Conservation (phyloP, 2,888 invertebrate species). For the Erannis defoliaria region DNA sequence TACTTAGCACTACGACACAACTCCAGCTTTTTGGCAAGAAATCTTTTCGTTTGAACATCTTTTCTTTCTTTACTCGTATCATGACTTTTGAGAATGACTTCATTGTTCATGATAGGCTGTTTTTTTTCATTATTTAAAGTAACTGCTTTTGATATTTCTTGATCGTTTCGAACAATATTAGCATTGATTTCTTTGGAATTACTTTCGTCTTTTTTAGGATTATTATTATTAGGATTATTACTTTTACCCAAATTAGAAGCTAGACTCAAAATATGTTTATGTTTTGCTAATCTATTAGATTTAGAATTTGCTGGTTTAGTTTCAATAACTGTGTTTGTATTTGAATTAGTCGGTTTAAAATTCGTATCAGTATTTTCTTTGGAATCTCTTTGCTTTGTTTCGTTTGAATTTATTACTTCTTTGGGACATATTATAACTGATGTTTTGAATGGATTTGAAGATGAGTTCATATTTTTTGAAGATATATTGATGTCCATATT, state of each 20-base stretch:
- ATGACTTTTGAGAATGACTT: background rate
- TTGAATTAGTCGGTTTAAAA: background rate
- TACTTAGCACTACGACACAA: background rate
- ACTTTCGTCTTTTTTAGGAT: too few relatives aligned
- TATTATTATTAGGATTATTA: background rate
- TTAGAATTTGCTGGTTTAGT: background rate
- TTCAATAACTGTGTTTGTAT: background rate
- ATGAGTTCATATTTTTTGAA: background rate
- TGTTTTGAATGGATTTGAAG: background rate
- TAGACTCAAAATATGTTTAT: slow-evolving; percentile 2
- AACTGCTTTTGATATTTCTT: background rate
- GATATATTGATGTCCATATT: background rate
- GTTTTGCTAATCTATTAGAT: background rate
- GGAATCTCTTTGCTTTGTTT: background rate
- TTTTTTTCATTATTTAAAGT: background rate
- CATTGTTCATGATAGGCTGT: background rate
- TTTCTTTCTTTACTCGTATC: background rate
- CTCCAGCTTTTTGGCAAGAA: background rate
- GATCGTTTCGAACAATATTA: background rate
- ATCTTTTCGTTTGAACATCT: background rate
- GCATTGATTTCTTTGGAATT: background rate
- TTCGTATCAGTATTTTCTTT: too few relatives aligned
- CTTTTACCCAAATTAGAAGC: background rate
- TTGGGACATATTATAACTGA: too few relatives aligned
- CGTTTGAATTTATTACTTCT: background rate